Conservation (phyloP, 2,797 vertebrate genomes). For the Craterocephalus amniculus region DNA sequence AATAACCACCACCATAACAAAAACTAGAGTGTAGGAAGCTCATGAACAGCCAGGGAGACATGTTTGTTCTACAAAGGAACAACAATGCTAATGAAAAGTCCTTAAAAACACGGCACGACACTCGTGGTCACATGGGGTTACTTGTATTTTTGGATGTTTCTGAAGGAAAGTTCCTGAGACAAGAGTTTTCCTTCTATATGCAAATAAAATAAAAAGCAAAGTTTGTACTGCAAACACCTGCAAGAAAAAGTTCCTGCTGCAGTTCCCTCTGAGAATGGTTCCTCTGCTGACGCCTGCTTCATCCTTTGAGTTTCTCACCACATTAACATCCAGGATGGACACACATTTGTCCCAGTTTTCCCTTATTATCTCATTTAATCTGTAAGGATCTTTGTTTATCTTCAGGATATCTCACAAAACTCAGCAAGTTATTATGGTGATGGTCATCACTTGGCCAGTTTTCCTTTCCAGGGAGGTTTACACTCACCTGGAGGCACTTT, state of each 20-base stretch:
- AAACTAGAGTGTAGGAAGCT: constrained; percentile 69
- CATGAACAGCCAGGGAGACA: constrained; percentile 60
- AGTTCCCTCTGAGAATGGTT: constrained; percentile 16
- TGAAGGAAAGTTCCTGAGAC: constrained; percentile 41
- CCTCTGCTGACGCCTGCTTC: constrained; percentile 27
- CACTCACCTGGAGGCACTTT: constrained; percentile 82
- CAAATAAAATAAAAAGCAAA: constrained; percentile 47
- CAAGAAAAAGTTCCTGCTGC: constrained; percentile 17
- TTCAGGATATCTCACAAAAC: constrained; percentile 26
- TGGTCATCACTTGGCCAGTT: constrained; percentile 68
- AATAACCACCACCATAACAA: constrained; percentile 70
- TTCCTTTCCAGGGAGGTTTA: constrained; percentile 70
- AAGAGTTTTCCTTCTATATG: constrained; percentile 39
- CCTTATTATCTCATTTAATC: constrained; percentile 16
- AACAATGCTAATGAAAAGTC: constrained; percentile 51
- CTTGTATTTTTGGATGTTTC: constrained; percentile 37
- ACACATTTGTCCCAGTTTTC: neutral
- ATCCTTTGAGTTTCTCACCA: constrained; percentile 17
- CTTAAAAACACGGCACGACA: constrained; percentile 65
- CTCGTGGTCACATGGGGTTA: constrained; percentile 49
- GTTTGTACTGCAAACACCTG: constrained; percentile 38
- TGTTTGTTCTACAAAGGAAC: constrained; percentile 59
- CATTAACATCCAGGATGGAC: neutral
- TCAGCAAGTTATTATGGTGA: constrained; percentile 61
- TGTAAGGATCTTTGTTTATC: constrained; percentile 18